phyloP scores from a whole-genome alignment of 2,797 vertebrate genomes.

The Sebastes minor region DNA sequence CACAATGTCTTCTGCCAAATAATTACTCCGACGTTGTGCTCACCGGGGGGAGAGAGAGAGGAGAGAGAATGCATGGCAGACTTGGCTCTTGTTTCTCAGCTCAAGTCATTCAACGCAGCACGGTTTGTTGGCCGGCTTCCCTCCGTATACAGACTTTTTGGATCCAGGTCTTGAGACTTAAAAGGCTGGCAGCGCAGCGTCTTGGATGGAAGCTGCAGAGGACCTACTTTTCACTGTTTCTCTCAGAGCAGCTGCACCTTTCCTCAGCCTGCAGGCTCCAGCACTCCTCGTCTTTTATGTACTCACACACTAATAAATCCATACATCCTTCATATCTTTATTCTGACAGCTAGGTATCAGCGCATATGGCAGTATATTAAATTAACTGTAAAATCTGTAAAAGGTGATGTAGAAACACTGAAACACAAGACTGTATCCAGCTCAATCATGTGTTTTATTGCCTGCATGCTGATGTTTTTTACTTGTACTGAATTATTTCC shows the following conservation, averaged over 20 bases:
- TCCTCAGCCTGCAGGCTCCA: background rate
- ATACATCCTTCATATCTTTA: background rate
- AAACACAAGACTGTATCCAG: background rate
- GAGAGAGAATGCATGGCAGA: background rate
- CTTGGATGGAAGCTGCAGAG: background rate
- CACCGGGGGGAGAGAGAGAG: background rate
- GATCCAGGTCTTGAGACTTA: background rate
- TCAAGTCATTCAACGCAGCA: conserved; percentile 20
- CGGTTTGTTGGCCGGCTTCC: conserved; percentile 21
- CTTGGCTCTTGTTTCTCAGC: conserved; percentile 14
- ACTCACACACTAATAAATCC: conserved; percentile 3
- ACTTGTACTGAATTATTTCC: background rate
- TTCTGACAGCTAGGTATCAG: conserved; percentile 20
- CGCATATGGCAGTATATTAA: background rate
- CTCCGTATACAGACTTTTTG: conserved; percentile 5
- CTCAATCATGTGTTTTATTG: background rate
- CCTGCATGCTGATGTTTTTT: background rate
- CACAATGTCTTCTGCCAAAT: conserved; percentile 41
- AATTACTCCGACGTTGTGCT: conserved; percentile 50
- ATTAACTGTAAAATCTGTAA: background rate
- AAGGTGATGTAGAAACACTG: background rate
- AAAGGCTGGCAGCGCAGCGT: background rate
- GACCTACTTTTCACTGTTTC: background rate
- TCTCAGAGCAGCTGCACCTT: background rate
- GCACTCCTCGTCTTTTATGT: background rate